Evolutionary conservation across 2,888 invertebrate species (phyloP).

Genomic region (Rhyacophila evoluta): DNA sequence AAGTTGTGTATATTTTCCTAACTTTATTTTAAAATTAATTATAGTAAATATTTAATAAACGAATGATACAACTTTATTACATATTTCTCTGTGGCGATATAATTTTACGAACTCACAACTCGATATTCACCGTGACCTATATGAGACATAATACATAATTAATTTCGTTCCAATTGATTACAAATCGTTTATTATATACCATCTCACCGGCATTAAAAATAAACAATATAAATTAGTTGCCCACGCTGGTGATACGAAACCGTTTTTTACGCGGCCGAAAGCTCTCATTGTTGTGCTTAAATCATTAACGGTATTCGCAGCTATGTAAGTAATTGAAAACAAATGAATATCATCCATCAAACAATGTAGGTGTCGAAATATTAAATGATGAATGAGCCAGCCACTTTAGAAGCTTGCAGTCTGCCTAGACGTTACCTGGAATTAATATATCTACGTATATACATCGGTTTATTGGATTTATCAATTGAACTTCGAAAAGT

Average conservation of each 20-base stretch:
- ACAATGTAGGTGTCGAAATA: neutral
- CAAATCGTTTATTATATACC: neutral
- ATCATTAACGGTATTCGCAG: constrained; percentile 2
- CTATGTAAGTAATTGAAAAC: neutral
- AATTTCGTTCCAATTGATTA: neutral
- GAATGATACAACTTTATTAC: too few relatives aligned
- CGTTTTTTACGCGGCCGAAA: neutral
- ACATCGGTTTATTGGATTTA: too few relatives aligned
- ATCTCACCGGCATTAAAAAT: neutral
- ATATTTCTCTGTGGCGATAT: too few relatives aligned
- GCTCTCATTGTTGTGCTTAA: neutral
- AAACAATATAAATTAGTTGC: neutral
- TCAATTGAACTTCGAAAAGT: too few relatives aligned
- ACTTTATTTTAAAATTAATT: too few relatives aligned
- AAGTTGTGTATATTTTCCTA: too few relatives aligned
- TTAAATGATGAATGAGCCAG: constrained; percentile 7
- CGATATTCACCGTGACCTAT: neutral
- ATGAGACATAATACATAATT: neutral
- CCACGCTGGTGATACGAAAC: neutral
- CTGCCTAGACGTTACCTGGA: too few relatives aligned
- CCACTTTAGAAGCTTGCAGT: neutral
- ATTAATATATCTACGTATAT: too few relatives aligned
- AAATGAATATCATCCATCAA: neutral
- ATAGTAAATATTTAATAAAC: too few relatives aligned
- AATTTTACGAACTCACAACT: too few relatives aligned